Evolutionary conservation across 2,888 invertebrate species (phyloP).

Genomic region (Sminthurides aquaticus): DNA sequence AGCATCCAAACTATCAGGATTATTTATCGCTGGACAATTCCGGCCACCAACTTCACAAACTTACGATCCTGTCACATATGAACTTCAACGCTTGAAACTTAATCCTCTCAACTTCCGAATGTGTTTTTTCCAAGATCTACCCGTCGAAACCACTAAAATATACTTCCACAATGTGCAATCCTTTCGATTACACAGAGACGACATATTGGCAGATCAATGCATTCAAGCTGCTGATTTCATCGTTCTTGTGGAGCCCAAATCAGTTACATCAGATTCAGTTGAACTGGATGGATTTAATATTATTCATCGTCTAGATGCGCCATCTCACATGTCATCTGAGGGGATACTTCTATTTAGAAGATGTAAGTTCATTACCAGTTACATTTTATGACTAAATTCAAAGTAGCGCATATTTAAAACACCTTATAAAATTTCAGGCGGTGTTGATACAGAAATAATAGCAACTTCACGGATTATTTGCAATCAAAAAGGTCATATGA

Average conservation of each 20-base stretch:
- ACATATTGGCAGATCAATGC: slow-evolving; percentile 14
- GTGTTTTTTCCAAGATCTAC: slow-evolving; percentile 21
- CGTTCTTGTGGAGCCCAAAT: slow-evolving; percentile 13
- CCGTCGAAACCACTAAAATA: not conserved
- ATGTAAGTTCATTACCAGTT: no score
- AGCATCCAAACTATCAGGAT: slow-evolving; percentile 17
- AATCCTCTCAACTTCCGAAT: slow-evolving; percentile 10
- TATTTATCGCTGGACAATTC: slow-evolving; percentile 25
- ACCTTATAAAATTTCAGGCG: no score
- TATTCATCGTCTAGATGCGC: not conserved
- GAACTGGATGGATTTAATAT: no score
- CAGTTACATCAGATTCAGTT: not conserved
- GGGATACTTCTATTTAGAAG: not conserved
- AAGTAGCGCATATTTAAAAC: no score
- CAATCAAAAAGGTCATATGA: not conserved
- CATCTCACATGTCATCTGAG: not conserved
- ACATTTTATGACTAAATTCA: no score
- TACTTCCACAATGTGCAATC: slow-evolving; percentile 26
- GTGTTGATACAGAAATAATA: no score
- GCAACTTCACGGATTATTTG: no score
- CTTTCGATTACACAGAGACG: slow-evolving; percentile 6
- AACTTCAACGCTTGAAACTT: slow-evolving; percentile 11
- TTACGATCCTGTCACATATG: slow-evolving; percentile 15
- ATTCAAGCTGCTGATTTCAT: not conserved
- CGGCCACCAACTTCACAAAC: not conserved